Percentiles rank a stretch among this genome's conserved stretches.
phyloP scores from a whole-genome alignment of 2,888 invertebrate genomes.

The Melieria picta region DNA sequence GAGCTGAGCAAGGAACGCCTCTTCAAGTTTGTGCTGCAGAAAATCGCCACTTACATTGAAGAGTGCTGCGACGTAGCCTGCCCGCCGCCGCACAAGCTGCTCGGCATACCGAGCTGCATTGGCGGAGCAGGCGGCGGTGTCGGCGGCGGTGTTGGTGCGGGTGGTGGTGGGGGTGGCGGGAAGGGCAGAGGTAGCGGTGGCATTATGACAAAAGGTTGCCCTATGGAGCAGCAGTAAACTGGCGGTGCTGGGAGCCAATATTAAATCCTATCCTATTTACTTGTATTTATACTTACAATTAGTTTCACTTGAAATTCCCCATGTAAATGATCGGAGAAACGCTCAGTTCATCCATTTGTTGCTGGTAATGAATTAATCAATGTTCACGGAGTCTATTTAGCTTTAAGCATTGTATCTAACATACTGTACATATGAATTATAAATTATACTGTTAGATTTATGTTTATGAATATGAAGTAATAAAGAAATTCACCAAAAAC shows the following conservation, averaged over 20 bases:
- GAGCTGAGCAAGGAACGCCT: slow-evolving; percentile 62
- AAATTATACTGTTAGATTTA: too few relatives aligned
- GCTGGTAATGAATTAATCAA: too few relatives aligned
- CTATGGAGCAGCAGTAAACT: slow-evolving; percentile 59
- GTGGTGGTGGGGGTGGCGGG: slow-evolving; percentile 40
- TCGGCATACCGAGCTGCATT: slow-evolving; percentile 45
- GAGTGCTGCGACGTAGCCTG: slow-evolving; percentile 56
- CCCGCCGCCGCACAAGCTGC: slow-evolving; percentile 57
- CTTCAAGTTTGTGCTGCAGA: slow-evolving; percentile 60
- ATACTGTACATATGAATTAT: too few relatives aligned
- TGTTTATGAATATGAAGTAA: too few relatives aligned
- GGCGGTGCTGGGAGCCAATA: neutral
- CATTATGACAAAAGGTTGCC: slow-evolving; percentile 49
- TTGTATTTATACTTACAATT: too few relatives aligned
- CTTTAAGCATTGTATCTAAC: too few relatives aligned
- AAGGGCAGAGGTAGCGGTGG: slow-evolving; percentile 41
- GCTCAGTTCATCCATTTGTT: too few relatives aligned
- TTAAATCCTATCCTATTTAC: too few relatives aligned
- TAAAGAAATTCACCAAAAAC: too few relatives aligned
- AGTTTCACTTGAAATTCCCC: too few relatives aligned
- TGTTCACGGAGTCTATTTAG: too few relatives aligned
- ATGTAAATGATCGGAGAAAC: too few relatives aligned
- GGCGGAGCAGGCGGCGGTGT: neutral
- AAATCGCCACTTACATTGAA: slow-evolving; percentile 58
- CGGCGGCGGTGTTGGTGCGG: slow-evolving; percentile 11